Base-by-base conservation (phyloP, 2,888 invertebrate genomes). In the Aphrophora alni region DNA sequence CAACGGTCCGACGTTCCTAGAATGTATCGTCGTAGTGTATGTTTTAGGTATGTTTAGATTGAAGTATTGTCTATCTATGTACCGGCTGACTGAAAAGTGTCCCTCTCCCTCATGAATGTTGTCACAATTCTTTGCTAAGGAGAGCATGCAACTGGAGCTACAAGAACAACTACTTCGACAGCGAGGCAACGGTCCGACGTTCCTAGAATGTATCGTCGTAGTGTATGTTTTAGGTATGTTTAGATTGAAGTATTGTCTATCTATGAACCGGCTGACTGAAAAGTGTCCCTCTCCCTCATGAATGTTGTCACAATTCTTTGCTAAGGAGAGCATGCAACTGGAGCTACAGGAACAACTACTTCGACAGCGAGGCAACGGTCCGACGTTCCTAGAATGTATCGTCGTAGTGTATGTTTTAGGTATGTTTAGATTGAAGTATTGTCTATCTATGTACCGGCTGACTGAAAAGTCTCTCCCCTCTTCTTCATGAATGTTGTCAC, bases 341-440 rank as follows among this genome's bases (percentile, higher is more conserved):
- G 89, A 90, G 28, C 87, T 94, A 81, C 90, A 90, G 81, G 92
- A 93, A 84, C 92, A 92, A 86, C 89, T 93, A 78, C 88, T 91
- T 80, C 92, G 91, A 83, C 96, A 96, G 86, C 90, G 98, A 81
- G 98, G 98, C 4, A 94, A 95, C 80, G 92, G 93, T 7, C 98
- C 98, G 0, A 95, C 96, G 0, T 91, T 93, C 74, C 90, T 98
- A 72, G 98, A 98, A 88, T 89, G 94, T 84, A 89, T 96, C 26
- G 95, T 98, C 24, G 90, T 96, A 0, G 87, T 96, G 75, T 98
- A 96, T 88, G 95, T 98, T 5, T 87, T 95, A 76, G 98, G 95
- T 93, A 87, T 88, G 89, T 83, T 72, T 27, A n/a, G n/a, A n/a
- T n/a, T n/a, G n/a, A n/a, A n/a, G n/a, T n/a, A 74, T 24, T 51